Base-by-base conservation (phyloP, 2,888 invertebrate genomes). In the Dryobotodes eremita region DNA sequence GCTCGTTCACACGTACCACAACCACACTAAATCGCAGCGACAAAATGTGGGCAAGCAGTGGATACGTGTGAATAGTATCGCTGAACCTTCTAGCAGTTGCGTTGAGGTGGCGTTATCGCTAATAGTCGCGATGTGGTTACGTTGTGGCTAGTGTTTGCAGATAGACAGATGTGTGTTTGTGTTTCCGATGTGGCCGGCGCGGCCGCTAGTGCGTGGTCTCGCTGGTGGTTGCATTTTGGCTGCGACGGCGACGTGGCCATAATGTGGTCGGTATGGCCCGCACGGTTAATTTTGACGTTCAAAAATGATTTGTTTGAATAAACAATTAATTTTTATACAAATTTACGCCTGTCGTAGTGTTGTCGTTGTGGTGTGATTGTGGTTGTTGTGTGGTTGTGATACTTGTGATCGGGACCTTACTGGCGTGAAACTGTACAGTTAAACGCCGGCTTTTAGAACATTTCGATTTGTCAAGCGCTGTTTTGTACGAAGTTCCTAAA, bases 341-440 rank as follows among this genome's bases (percentile, higher is more conserved):
- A 31, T n/a, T n/a, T 2, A 8, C 36, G 20, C 11, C 36, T 31
- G 0, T 36, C 36, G 5, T 5, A 10, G 31, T 62, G 11, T 62
- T 36, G 20, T 11, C 23, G 6, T 62, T 36, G 11, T 62, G 11
- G 36, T 36, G 23, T 36, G 36, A 23, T 62, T 23, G 5, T 36
- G 11, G 8, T 53, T 46, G 42, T 42, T 5, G 5, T 50, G 50
- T 50, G 50, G 17, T 50, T 17, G 17, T 17, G 17, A 3, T 61
- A 36, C 36, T 6, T 13, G 13, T 36, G 36, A 62, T 62, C 11
- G 13, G 36, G 36, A 5, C 23, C 36, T 62, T 62, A 57, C 42
- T 73, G n/a, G 55, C 55, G 15, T 46, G 48, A 70, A 72, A 61
- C 48, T 83, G 46, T 17, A 36, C 71, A 62, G 17, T 17, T 42